phyloP scores from a whole-genome alignment of 1,140 invertebrate species.

The Trichogramma pretiosum region DNA sequence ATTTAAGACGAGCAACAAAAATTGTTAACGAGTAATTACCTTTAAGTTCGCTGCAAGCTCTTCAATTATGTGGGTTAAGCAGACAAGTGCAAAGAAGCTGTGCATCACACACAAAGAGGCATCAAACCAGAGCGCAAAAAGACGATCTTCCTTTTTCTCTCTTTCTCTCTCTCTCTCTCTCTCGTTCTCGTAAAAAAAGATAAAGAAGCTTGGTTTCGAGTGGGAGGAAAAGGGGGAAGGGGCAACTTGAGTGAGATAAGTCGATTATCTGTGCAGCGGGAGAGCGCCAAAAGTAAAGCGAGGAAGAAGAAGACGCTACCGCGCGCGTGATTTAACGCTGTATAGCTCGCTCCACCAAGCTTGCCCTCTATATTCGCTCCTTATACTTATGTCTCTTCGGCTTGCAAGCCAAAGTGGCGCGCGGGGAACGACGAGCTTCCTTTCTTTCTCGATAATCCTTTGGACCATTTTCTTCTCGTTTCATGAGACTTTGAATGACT shows the following conservation, averaged over 20 bases:
- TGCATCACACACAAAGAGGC: neutral
- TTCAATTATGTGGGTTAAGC: too few species aligned
- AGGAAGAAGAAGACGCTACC: too few species aligned
- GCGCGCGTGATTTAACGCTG: neutral
- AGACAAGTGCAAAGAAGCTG: too few species aligned
- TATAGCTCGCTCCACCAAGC: too few species aligned
- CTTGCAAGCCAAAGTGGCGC: too few species aligned
- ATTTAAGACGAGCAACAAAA: neutral
- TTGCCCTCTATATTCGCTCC: too few species aligned
- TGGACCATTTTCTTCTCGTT: neutral
- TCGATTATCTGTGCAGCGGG: constrained; percentile 18
- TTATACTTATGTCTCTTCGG: too few species aligned
- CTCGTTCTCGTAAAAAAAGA: neutral
- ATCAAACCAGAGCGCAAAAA: constrained; percentile 3
- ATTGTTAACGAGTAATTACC: constrained; percentile 1
- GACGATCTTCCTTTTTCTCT: neutral
- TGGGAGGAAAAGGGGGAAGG: neutral
- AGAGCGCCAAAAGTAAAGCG: constrained; percentile 12
- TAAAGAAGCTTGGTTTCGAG: neutral
- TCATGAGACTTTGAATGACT: too few species aligned
- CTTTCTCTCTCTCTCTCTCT: neutral
- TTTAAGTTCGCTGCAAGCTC: constrained; percentile 1
- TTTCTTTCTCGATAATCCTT: constrained; percentile 3
- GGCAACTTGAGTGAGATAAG: constrained; percentile 11
- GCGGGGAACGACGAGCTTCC: too few species aligned